Evolutionary conservation across 1,140 invertebrate genomes (phyloP).

Genomic region (Drosophila orena): DNA sequence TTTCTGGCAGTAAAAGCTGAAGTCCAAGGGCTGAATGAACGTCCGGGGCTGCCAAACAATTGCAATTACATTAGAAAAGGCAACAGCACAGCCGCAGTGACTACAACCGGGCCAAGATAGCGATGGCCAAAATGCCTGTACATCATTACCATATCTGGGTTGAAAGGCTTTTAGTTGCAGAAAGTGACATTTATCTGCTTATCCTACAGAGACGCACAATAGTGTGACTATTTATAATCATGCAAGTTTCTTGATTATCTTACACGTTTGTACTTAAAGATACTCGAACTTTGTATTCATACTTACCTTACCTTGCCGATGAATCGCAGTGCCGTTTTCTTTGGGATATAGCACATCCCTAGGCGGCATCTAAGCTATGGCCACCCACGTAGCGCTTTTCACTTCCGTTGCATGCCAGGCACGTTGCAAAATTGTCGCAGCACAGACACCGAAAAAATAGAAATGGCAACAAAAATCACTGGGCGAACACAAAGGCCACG

Average conservation of each 20-base stretch:
- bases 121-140: neutral
- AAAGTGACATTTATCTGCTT: neutral
- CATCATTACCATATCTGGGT: neutral
- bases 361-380: slow-evolving; percentile 16
- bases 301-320: neutral
- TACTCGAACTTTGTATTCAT: neutral
- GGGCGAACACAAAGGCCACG: slow-evolving; percentile 66
- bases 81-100: slow-evolving; percentile 5
- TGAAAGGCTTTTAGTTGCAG: neutral
- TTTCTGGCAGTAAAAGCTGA: slow-evolving; percentile 13
- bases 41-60: slow-evolving; percentile 67
- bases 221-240: neutral
- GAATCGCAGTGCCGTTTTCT: neutral
- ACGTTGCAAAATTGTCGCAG: slow-evolving; percentile 82
- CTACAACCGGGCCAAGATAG: slow-evolving; percentile 25
- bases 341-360: slow-evolving; percentile 6
- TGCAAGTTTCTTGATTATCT: neutral
- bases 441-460: slow-evolving; percentile 30
- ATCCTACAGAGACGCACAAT: neutral
- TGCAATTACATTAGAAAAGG: slow-evolving; percentile 80
- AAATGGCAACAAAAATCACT: slow-evolving; percentile 37
- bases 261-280: neutral
- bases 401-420: slow-evolving; percentile 81
- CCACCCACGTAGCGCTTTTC: slow-evolving; percentile 68
- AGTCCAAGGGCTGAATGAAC: slow-evolving; percentile 16